These are phyloP conservation scores for Nothura maculosa DNA, from an alignment of 2,797 vertebrate species.

Conservation along the genomic window DNA sequence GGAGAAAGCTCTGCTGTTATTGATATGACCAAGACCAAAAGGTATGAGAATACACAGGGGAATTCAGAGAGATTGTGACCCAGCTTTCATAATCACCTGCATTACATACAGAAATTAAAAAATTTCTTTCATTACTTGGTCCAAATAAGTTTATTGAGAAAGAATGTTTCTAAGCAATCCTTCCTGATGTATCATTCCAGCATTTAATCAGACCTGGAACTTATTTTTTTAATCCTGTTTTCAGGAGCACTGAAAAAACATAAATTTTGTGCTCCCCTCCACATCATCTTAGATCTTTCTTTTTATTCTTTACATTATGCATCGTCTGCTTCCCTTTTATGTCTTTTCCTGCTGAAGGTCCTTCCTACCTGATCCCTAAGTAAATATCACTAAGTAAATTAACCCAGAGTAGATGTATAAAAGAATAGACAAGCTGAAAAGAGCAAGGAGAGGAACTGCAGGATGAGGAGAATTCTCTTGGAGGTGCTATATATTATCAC, in stretches of 20 bases:
- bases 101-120: background rate
- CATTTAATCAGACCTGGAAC: background rate
- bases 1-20: background rate
- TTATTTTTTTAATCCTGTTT: background rate
- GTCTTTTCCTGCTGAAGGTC: background rate
- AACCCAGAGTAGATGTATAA: background rate
- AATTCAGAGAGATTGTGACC: background rate
- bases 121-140: background rate
- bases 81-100: background rate
- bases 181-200: background rate
- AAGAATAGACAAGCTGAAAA: background rate
- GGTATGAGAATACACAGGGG: background rate
- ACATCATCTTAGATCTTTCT: background rate
- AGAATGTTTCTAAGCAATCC: background rate
- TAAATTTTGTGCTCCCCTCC: background rate
- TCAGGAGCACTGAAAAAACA: background rate
- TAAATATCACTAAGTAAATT: background rate
- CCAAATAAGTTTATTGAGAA: background rate
- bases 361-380: background rate
- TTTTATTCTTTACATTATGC: background rate
- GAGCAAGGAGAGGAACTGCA: background rate
- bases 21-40: background rate
- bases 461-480: background rate
- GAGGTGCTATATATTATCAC: background rate
- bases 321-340: background rate